These are phyloP conservation scores for Sitobion miscanthi DNA, from an alignment of 1,140 invertebrate species.

Conservation along the genomic window DNA sequence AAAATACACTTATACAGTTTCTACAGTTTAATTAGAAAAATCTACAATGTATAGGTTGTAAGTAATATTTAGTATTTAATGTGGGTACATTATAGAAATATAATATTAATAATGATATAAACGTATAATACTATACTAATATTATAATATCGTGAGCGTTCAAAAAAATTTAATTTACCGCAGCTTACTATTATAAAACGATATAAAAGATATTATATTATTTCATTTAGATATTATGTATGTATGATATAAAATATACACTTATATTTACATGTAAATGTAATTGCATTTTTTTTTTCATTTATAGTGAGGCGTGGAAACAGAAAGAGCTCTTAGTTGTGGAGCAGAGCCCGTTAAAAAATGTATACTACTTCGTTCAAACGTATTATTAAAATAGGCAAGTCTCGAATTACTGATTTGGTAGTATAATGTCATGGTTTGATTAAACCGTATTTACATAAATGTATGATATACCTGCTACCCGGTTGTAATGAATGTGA, in stretches of 20 bases:
- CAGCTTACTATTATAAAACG: background rate
- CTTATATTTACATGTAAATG: background rate
- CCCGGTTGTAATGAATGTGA: background rate
- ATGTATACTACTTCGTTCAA: background rate
- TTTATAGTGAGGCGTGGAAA: background rate
- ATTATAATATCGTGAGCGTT: background rate
- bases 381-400: slow-evolving; percentile 9
- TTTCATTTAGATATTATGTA: background rate
- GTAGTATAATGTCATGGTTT: background rate
- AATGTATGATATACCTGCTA: background rate
- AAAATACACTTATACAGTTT: background rate
- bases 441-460: background rate
- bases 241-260: too few species aligned
- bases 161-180: background rate
- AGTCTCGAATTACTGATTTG: background rate
- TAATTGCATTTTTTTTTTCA: background rate
- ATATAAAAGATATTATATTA: background rate
- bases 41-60: too few species aligned
- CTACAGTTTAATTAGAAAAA: too few species aligned
- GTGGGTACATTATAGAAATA: background rate
- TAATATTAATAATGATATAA: background rate
- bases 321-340: background rate
- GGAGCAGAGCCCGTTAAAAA: background rate
- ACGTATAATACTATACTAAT: background rate
- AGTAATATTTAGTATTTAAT: background rate